A percentile compares a stretch with the other conserved stretches of the same genome.
These are phyloP conservation scores for Gymnothorax javanicus DNA, from an alignment of 2,797 vertebrate species.

Conservation along the genomic window DNA sequence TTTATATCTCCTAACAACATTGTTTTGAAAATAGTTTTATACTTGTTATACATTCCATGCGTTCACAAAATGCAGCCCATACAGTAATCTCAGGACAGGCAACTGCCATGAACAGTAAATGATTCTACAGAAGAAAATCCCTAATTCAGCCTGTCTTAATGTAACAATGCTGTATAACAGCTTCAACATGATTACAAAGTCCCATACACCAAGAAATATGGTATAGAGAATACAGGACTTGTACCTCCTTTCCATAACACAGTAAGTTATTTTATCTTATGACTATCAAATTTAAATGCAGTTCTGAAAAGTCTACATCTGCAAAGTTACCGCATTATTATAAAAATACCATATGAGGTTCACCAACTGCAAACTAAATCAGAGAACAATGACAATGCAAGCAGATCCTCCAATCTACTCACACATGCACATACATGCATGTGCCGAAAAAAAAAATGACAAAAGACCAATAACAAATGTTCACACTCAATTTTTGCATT, in stretches of 20 bases:
- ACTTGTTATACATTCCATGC: background rate
- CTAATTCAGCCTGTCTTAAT: background rate
- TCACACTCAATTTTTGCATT: background rate
- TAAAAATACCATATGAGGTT: background rate
- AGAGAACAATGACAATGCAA: background rate
- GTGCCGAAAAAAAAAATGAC: background rate
- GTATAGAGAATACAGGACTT: background rate
- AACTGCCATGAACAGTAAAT: background rate
- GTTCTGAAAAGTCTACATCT: background rate
- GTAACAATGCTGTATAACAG: background rate
- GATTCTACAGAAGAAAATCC: background rate
- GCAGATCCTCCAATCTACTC: background rate
- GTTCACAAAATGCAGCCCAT: background rate
- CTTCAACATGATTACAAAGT: background rate
- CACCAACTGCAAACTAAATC: background rate
- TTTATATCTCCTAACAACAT: background rate
- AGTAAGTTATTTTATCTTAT: background rate
- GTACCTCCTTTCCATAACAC: background rate
- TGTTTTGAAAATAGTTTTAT: background rate
- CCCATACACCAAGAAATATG: background rate
- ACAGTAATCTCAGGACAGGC: background rate
- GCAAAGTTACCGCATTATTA: background rate
- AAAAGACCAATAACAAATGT: background rate
- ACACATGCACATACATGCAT: constrained; percentile 10
- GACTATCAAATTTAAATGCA: background rate